Evolutionary conservation across 2,888 invertebrate species (phyloP), one percentile per base, ranked within the genome.

Genomic region (Pristionchus exspectatus): DNA sequence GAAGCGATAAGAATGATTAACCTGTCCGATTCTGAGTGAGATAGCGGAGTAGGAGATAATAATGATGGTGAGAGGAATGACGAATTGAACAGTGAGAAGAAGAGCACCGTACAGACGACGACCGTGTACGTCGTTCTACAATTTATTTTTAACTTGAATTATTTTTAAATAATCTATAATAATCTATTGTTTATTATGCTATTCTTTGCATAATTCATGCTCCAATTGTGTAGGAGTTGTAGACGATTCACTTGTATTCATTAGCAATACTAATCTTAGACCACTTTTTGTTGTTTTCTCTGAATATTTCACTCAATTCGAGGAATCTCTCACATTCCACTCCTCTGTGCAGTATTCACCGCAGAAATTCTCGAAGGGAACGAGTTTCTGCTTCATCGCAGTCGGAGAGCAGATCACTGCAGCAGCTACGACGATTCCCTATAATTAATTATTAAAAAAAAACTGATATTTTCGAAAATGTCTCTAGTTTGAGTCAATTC

Each of bases 11-110:
- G 33, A 16, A 4, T 72, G 30, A 72, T 83, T 74, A 7, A 92
- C 92, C 89, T 94, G 93, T 89, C 94, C 94, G 50, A 94, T 92
- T 83, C 94, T 91, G 27, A 94, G 84, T 2, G 94, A 94, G 63
- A 94, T 94, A 18, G 94, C 93, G 10, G 94, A 93, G 90, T 94
- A 94, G 85, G 93, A 94, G 59, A 94, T 91, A 83, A 93, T 93
- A 90, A 94, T 94, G 88, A 94, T 93, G 33, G 92, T 91, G n/a
- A 94, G 91, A 14, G 94, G 94, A 33, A 94, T 92, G 72, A 94
- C 92, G 83, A 94, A 93, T 90, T 94, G 94, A 21, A 94, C 91
- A n/a, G 92, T 92, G 59, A 94, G 90, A 86, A 94, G 90, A n/a
- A 92, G 92, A 0, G 93, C 93, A 5, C 94, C 94, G 90, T 94